A percentile compares a stretch with the other conserved stretches of the same genome.
Evolutionary conservation across 2,113 vertebrate genomes (phyloP).

Genomic region (Mesocricetus auratus): DNA sequence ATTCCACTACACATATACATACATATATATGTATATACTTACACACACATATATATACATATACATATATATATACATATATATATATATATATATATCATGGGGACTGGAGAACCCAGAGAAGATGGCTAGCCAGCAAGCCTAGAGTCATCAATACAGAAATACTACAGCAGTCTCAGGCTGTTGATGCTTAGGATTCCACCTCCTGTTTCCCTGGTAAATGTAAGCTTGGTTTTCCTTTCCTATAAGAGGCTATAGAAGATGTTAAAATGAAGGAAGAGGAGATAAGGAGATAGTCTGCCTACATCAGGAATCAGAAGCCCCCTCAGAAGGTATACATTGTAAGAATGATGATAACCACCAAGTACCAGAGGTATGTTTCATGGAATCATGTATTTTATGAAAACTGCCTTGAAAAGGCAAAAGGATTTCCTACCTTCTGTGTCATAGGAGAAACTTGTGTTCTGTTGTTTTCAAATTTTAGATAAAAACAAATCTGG

Average conservation of each 20-base stretch:
- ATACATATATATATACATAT: no score
- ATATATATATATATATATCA: no score
- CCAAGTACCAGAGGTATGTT: background rate
- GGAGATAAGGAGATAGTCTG: background rate
- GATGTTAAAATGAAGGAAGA: background rate
- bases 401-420: background rate
- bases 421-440: background rate
- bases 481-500: background rate
- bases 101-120: background rate
- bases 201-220: background rate
- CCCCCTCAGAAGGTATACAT: background rate
- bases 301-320: background rate
- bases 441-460: background rate
- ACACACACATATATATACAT: no score
- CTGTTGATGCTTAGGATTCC: no score
- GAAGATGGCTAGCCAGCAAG: background rate
- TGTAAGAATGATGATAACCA: background rate
- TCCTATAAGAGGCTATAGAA: background rate
- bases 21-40: no score
- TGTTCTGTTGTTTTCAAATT: background rate
- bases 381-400: background rate
- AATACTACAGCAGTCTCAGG: background rate
- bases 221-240: background rate
- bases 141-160: background rate
- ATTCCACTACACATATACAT: no score